phyloP scores from a whole-genome alignment of 2,888 invertebrate species.

The Latrodectus elegans region DNA sequence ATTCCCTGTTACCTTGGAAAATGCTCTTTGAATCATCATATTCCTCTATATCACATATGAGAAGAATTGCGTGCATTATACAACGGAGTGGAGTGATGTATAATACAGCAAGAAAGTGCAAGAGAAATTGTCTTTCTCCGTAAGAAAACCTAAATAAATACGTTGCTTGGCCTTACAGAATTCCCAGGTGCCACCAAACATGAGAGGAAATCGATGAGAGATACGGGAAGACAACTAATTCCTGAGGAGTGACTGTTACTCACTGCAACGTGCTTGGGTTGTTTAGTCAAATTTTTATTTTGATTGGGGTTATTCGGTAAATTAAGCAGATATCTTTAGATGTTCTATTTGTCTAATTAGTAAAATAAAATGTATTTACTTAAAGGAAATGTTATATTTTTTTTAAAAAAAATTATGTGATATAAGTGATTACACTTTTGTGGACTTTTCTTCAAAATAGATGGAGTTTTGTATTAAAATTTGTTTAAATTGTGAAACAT shows the following conservation, averaged over 20 bases:
- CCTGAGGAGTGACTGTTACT: not conserved
- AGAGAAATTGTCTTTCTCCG: not conserved
- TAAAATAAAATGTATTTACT: no score
- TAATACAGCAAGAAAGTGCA: not conserved
- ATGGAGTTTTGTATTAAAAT: no score
- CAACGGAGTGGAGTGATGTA: not conserved
- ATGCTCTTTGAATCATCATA: not conserved
- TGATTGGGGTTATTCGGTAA: no score
- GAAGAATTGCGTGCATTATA: not conserved
- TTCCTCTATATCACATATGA: not conserved
- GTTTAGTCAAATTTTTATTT: not conserved
- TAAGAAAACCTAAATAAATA: not conserved
- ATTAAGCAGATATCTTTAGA: no score
- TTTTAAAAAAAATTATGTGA: no score
- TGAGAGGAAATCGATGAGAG: not conserved
- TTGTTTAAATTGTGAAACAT: no score
- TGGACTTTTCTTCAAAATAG: no score
- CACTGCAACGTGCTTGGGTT: not conserved
- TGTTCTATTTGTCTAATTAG: no score
- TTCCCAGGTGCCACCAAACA: not conserved
- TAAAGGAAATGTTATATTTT: no score
- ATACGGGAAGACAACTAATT: not conserved
- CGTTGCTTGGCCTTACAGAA: not conserved
- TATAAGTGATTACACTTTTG: no score
- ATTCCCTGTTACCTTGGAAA: no score